Evolutionary conservation across 2,888 invertebrate genomes (phyloP).

Genomic region (Diaphora mendica): DNA sequence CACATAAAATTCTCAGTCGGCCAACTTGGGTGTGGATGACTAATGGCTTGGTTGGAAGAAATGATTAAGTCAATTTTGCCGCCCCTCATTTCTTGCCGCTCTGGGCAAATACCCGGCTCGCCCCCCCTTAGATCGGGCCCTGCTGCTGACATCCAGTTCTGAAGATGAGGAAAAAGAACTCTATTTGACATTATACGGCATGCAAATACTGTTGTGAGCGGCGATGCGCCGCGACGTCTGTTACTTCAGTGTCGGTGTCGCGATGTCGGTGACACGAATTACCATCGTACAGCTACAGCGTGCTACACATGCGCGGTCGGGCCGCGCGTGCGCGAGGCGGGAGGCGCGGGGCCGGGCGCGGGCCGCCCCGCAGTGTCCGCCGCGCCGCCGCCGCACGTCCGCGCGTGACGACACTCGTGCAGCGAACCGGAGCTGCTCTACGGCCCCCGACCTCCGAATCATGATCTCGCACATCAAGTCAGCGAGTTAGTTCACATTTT

Average conservation of each 20-base stretch:
- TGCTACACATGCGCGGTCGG: slow-evolving; percentile 29
- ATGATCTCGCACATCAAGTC: slow-evolving; percentile 30
- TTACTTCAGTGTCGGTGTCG: not conserved
- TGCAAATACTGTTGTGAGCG: not conserved
- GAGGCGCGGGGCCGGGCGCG: not conserved
- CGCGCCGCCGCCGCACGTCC: slow-evolving; percentile 33
- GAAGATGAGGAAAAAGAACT: not conserved
- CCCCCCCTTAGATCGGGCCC: too few species aligned
- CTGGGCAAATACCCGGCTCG: too few species aligned
- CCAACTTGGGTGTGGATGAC: too few species aligned
- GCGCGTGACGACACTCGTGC: slow-evolving; percentile 1
- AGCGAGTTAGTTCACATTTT: slow-evolving; percentile 16
- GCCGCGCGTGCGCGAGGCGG: slow-evolving; percentile 22
- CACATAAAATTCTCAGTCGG: too few species aligned
- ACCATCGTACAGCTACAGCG: slow-evolving; percentile 5
- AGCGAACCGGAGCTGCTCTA: slow-evolving; percentile 33
- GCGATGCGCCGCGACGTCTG: slow-evolving; percentile 43
- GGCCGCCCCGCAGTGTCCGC: slow-evolving; percentile 25
- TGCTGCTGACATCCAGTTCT: not conserved
- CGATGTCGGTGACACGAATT: slow-evolving; percentile 9
- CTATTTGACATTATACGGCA: not conserved
- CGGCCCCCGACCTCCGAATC: slow-evolving; percentile 15
- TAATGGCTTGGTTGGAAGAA: too few species aligned
- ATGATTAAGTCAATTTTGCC: too few species aligned
- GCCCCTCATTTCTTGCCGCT: too few species aligned